phyloP scores from a whole-genome alignment of 2,888 invertebrate genomes.

The Volucella inanis region DNA sequence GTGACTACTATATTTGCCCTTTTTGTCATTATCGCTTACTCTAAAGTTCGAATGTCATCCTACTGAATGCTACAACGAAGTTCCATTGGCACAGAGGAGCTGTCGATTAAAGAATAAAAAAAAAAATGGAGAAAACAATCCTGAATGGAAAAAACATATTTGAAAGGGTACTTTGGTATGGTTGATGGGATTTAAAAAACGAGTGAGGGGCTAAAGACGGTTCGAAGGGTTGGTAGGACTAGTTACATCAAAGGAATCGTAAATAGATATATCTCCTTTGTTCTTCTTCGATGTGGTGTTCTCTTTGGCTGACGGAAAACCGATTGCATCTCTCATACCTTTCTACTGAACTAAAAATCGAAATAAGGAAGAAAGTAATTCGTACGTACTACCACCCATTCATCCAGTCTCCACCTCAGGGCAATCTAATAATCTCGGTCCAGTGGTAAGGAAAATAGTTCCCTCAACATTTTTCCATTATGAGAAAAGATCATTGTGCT shows the following conservation, averaged over 20 bases:
- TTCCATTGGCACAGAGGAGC: constrained; percentile 34
- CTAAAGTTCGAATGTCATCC: neutral
- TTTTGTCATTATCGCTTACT: constrained; percentile 9
- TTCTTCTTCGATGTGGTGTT: constrained; percentile 7
- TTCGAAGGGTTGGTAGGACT: neutral
- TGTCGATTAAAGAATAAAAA: constrained; percentile 18
- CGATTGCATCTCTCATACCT: constrained; percentile 43
- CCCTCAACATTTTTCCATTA: constrained; percentile 47
- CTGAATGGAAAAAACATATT: constrained; percentile 24
- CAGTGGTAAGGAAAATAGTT: constrained; percentile 67
- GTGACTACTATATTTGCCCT: neutral
- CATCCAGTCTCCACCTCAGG: constrained; percentile 12
- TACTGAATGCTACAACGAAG: constrained; percentile 15
- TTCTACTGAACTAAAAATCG: constrained; percentile 18
- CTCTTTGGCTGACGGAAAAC: constrained; percentile 30
- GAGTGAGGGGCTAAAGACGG: neutral
- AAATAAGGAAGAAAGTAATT: constrained; percentile 43
- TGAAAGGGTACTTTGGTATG: constrained; percentile 11
- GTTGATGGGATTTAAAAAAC: neutral
- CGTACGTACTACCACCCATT: constrained; percentile 1
- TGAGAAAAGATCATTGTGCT: constrained; percentile 51
- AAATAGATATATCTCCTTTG: constrained; percentile 51
- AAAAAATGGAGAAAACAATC: neutral
- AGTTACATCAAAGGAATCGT: constrained; percentile 40
- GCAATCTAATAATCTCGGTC: constrained; percentile 64